Conservation (phyloP, 2,113 vertebrate species). For the Oncorhynchus nerka region DNA sequence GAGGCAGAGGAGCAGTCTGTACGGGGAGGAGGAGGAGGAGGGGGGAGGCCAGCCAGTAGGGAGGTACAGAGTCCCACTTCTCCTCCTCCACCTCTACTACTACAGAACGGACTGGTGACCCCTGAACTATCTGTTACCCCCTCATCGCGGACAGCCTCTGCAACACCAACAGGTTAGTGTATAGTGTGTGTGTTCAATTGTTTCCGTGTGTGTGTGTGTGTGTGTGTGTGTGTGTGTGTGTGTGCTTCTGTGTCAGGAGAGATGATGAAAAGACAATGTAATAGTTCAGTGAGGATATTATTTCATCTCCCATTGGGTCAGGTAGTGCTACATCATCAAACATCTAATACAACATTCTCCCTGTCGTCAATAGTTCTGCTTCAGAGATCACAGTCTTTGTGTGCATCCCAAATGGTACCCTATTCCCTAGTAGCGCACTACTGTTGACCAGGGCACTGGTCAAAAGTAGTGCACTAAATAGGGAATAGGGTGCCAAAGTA, state of each 20-base stretch:
- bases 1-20: conserved; percentile 75
- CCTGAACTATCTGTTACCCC: conserved; percentile 21
- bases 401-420: too few relatives aligned
- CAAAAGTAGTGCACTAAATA: too few relatives aligned
- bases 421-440: too few relatives aligned
- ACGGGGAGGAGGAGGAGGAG: conserved; percentile 54
- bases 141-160: conserved; percentile 17
- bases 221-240: too few relatives aligned
- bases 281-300: conserved; percentile 35
- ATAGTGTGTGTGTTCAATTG: conserved; percentile 9
- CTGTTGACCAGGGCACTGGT: too few relatives aligned
- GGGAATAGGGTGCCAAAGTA: too few relatives aligned
- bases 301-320: conserved; percentile 40
- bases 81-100: conserved; percentile 4
- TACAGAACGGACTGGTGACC: conserved; percentile 23
- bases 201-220: not conserved
- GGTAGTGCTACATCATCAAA: conserved; percentile 34
- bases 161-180: conserved; percentile 65
- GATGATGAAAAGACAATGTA: conserved; percentile 52
- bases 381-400: not conserved
- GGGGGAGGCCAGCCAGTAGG: not conserved
- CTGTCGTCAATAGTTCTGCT: conserved; percentile 31
- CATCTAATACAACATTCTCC: conserved; percentile 21
- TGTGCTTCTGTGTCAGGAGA: not conserved
- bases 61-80: conserved; percentile 22